Base-by-base conservation (phyloP, 2,113 vertebrate species). In the Athene noctua region DNA sequence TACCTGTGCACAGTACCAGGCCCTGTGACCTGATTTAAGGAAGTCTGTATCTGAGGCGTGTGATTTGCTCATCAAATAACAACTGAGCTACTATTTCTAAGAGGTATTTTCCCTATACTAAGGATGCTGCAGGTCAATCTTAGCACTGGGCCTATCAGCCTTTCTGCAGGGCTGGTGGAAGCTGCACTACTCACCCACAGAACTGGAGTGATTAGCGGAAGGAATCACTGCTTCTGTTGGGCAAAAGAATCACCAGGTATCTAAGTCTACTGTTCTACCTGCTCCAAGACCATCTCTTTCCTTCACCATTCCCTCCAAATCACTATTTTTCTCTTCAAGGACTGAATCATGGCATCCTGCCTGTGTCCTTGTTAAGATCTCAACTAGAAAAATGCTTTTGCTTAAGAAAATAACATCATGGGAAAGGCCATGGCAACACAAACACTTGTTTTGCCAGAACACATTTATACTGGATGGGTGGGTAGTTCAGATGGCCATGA, bases 391-490 rank as follows among this genome's bases (percentile, higher is more conserved):
- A 97, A 96, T 94, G 92, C 94, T 94, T 97, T 94, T 92, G 79
- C 97, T 97, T 96, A 97, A 97, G 95, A 97, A 97, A 97, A 98
- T 97, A 98, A 97, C 94, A 98, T 94, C 65, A 97, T 81, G 78
- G 27, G 51, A 57, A 97, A 97, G 95, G 95, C 96, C 97, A 96
- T 95, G 95, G 96, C 96, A 98, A 96, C 97, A 97, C 87, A 97
- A 98, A 98, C 85, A 97, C 84, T 95, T 87, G 90, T 97, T 93
- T 92, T 95, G 96, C 97, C 97, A 98, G 96, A 97, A 97, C 89
- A 97, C 88, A 95, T 95, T 97, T 97, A 96, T 96, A 95, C 91
- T 88, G 84, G 74, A 90, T 94, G 96, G 96, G 91, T 49, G 88
- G 88, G 93, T 95, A 97, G 95, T 97, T 98, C 96, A 90, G 38